A percentile compares a stretch with the other conserved stretches of the same genome.
Evolutionary conservation across 2,797 vertebrate species (phyloP).

Genomic region (Epinephelus awoara): DNA sequence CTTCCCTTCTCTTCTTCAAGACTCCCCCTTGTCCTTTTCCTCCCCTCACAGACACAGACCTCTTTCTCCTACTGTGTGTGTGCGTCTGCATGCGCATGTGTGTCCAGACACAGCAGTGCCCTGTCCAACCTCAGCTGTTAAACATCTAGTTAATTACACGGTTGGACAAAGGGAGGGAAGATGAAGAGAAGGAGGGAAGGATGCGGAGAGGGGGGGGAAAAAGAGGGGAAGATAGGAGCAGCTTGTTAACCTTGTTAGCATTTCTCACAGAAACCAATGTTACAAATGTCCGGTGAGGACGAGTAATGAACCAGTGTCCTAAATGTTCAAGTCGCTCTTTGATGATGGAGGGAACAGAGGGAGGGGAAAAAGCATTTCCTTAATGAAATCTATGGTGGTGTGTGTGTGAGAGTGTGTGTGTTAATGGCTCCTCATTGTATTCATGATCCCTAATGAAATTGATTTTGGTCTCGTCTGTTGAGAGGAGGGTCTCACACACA

Average conservation of each 20-base stretch:
- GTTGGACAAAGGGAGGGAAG: constrained; percentile 48
- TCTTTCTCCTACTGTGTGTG: constrained; percentile 27
- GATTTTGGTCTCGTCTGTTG: constrained; percentile 76
- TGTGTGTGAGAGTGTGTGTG: constrained; percentile 32
- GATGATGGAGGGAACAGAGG: constrained; percentile 52
- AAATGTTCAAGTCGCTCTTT: constrained; percentile 64
- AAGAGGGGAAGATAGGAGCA: constrained; percentile 22
- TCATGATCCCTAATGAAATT: constrained; percentile 78
- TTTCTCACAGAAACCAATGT: constrained; percentile 60
- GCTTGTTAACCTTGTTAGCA: constrained; percentile 62
- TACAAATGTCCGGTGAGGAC: constrained; percentile 52
- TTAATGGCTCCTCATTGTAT: constrained; percentile 61
- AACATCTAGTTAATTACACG: constrained; percentile 75
- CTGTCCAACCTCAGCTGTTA: constrained; percentile 73
- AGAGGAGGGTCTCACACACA: constrained; percentile 40
- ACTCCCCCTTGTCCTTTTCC: constrained; percentile 12
- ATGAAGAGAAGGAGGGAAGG: constrained; percentile 40
- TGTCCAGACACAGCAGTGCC: constrained; percentile 68
- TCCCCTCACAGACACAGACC: constrained; percentile 29
- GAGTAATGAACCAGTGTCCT: constrained; percentile 60
- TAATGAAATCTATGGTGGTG: constrained; percentile 69
- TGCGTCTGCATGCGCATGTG: constrained; percentile 8
- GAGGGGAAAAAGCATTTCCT: constrained; percentile 45
- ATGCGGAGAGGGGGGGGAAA: neutral
- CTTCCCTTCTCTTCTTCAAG: constrained; percentile 4